A percentile compares a stretch with the other conserved stretches of the same genome.
Conservation (phyloP, 2,797 vertebrate species). For the Sebastes taczanowskii region DNA sequence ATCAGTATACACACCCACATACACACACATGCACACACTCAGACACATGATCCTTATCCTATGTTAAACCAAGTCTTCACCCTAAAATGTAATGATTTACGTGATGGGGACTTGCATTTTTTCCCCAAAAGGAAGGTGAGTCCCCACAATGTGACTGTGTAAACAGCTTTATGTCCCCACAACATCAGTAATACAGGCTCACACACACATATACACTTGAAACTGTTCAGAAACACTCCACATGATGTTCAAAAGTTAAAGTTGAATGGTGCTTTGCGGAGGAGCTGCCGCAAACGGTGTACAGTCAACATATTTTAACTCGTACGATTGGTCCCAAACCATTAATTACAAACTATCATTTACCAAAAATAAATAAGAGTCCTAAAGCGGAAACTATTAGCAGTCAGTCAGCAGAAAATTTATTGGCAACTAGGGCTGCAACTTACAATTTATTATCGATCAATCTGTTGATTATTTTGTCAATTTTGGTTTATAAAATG, state of each 20-base stretch:
- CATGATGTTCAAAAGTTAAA: constrained; percentile 2
- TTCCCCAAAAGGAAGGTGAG: too few species aligned
- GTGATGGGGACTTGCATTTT: too few species aligned
- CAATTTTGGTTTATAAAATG: not conserved
- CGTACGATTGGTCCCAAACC: not conserved
- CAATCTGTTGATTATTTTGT: not conserved
- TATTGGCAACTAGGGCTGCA: not conserved
- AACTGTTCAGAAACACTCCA: not conserved
- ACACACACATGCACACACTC: not conserved
- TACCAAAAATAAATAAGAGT: not conserved
- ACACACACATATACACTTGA: not conserved
- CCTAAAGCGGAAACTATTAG: not conserved
- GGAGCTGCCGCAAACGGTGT: not conserved
- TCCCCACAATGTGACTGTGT: too few species aligned
- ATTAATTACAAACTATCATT: not conserved
- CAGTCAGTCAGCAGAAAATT: not conserved
- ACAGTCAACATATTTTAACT: not conserved
- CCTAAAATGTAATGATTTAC: too few species aligned
- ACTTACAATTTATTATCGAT: not conserved
- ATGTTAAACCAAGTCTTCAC: too few species aligned
- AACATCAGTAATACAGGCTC: not conserved
- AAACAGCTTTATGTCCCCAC: too few species aligned
- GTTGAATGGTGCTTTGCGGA: not conserved
- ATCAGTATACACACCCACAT: not conserved
- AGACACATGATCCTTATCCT: not conserved